Base-by-base conservation (phyloP, 1,140 invertebrate genomes). In the Maconellicoccus hirsutus region DNA sequence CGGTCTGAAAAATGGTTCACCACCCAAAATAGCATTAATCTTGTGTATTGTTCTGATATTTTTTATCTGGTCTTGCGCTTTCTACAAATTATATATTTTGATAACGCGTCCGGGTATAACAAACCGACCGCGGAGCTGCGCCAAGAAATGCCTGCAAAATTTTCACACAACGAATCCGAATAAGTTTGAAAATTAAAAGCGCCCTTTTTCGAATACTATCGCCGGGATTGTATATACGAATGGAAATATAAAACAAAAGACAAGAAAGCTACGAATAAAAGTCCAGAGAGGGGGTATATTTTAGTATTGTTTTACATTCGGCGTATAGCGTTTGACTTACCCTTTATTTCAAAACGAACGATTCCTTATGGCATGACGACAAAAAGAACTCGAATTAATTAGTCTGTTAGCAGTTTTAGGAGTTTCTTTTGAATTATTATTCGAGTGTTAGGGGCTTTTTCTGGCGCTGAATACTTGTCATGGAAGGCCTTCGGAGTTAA, bases 301-400 rank as follows among this genome's bases (percentile, higher is more conserved):
- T 66, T 66, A 14, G 10, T 14, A 66, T 66, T 66, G 61, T 66
- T 66, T 66, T 59, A 59, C n/a, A n/a, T 66, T 66, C 61, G 21
- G 21, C 19, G 19, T 66, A 7, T 14, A 22, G 10, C 61, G 10
- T 66, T 66, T 66, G 61, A 66, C 61, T 66, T 66, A 66, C 61
- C 61, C 61, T 66, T 59, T 66, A 25, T 66, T 66, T 66, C 25
- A 25, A 66, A 66, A 66, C 16, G 16, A 59, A 59, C 25, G 61
- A 66, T 66, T 66, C 25, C 61, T 66, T 66, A 26, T 66, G 61
- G 61, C 61, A 66, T 66, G n/a, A 23, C 61, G 25, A 66, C 19
- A 66, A 66, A 66, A 66, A 66, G 61, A 66, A 66, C 22, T 66
- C 61, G 61, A 66, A 66, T 66, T 66, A 66, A 66, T 66, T 66